phyloP scores from a whole-genome alignment of 2,113 vertebrate species.

The Upupa epops region DNA sequence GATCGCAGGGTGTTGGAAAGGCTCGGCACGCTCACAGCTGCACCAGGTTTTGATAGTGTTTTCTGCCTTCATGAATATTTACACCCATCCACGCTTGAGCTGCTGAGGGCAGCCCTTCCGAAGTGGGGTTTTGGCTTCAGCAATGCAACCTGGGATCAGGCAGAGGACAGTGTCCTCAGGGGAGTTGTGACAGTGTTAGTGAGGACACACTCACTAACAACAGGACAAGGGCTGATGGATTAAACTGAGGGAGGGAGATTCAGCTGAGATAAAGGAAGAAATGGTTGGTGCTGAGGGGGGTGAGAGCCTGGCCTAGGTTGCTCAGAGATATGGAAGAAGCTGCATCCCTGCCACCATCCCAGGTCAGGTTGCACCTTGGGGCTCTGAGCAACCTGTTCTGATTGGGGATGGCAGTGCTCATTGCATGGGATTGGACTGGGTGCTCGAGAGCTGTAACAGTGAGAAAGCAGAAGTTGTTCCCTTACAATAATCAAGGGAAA shows the following conservation, averaged over 20 bases:
- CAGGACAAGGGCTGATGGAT: neutral
- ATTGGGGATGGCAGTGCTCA: neutral
- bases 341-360: neutral
- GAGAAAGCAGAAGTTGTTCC: neutral
- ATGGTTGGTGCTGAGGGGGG: neutral
- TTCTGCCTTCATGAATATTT: conserved; percentile 3
- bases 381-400: neutral
- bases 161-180: neutral
- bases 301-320: neutral
- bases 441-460: neutral
- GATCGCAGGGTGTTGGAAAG: neutral
- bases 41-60: neutral
- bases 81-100: neutral
- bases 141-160: neutral
- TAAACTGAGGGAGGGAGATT: neutral
- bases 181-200: neutral
- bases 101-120: neutral
- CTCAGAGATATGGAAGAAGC: neutral
- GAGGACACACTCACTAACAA: too few species aligned
- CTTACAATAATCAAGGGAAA: neutral
- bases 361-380: neutral
- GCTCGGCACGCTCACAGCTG: neutral
- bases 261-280: neutral
- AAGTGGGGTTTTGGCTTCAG: neutral
- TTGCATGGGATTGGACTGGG: neutral